These are phyloP conservation scores for Cromileptes altivelis DNA, from an alignment of 2,113 vertebrate genomes.

Conservation along the genomic window DNA sequence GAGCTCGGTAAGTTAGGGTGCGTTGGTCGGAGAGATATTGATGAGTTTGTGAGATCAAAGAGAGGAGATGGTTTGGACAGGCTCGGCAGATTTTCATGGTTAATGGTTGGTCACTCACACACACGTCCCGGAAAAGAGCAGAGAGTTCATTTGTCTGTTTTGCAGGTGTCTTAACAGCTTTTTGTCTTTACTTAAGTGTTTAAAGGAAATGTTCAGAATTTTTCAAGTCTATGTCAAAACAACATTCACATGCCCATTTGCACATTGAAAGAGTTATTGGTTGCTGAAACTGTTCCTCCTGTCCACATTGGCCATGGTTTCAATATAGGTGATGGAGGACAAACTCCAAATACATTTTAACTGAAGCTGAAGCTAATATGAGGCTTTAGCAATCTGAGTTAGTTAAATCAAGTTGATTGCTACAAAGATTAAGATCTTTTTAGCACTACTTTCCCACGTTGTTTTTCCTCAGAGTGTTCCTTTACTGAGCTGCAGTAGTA, in stretches of 20 bases:
- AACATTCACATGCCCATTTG: neutral
- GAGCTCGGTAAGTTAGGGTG: neutral
- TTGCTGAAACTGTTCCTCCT: no score
- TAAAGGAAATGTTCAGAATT: neutral
- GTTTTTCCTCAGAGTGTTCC: neutral
- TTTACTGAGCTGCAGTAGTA: neutral
- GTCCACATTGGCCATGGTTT: neutral
- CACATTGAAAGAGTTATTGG: neutral
- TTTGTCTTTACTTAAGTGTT: constrained; percentile 4
- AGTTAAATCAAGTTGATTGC: no score
- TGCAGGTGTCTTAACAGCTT: constrained; percentile 32
- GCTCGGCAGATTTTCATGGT: constrained; percentile 21
- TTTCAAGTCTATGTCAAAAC: neutral
- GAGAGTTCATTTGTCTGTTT: constrained; percentile 37
- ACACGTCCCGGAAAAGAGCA: constrained; percentile 54
- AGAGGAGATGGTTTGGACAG: constrained; percentile 37
- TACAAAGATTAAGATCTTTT: neutral
- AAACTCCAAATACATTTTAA: neutral
- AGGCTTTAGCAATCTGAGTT: no score
- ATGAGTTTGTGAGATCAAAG: constrained; percentile 55
- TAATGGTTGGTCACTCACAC: constrained; percentile 30
- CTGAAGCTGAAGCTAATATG: neutral
- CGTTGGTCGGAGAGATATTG: constrained; percentile 36
- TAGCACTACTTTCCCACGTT: neutral
- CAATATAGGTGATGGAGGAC: no score